Evolutionary conservation across 2,888 invertebrate species (phyloP).

Genomic region (Clistopyga incitator): DNA sequence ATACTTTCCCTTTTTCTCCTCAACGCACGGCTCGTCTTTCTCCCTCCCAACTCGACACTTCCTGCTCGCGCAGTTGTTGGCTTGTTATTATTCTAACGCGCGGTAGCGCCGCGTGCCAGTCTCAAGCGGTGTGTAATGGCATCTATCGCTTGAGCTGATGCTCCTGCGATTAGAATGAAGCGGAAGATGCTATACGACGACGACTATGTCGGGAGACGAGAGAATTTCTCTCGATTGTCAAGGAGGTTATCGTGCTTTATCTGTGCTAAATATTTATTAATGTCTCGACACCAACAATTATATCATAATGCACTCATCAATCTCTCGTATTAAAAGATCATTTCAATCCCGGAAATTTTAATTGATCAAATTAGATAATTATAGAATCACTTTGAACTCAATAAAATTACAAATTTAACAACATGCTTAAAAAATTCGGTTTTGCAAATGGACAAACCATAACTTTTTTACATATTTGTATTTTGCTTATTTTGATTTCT

Average conservation of each 20-base stretch:
- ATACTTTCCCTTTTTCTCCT: constrained; percentile 61
- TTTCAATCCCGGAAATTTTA: too few species aligned
- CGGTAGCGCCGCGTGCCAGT: constrained; percentile 32
- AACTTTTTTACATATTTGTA: too few species aligned
- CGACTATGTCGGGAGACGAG: constrained; percentile 7
- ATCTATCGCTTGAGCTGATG: constrained; percentile 26
- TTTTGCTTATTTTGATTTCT: too few species aligned
- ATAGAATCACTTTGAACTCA: too few species aligned
- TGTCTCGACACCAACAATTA: neutral
- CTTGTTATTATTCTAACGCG: constrained; percentile 35
- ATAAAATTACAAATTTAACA: too few species aligned
- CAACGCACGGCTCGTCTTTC: constrained; percentile 17
- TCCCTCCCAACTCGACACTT: constrained; percentile 1
- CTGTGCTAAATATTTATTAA: neutral
- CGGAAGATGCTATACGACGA: constrained; percentile 23
- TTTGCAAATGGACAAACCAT: too few species aligned
- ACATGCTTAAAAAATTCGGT: too few species aligned
- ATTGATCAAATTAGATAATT: too few species aligned
- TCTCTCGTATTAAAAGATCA: too few species aligned
- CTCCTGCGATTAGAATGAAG: constrained; percentile 3
- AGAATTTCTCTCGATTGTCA: constrained; percentile 21
- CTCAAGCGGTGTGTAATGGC: constrained; percentile 35
- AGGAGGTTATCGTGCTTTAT: constrained; percentile 23
- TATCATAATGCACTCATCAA: too few species aligned
- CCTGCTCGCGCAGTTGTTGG: constrained; percentile 9